phyloP scores from a whole-genome alignment of 2,888 invertebrate species.

The Acanthopleura granulata region DNA sequence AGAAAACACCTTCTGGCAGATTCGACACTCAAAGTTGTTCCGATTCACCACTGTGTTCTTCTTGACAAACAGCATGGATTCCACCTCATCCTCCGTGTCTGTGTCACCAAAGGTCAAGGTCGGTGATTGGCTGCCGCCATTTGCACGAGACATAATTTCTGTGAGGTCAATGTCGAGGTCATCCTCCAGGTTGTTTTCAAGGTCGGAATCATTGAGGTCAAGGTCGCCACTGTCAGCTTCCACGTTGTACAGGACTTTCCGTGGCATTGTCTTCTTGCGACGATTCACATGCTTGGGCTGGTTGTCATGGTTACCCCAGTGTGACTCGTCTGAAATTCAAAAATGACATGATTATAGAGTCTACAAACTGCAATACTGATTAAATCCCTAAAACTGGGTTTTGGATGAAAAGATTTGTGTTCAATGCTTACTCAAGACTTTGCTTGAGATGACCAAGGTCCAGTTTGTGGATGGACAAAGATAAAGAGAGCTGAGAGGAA shows the following conservation, averaged over 20 bases:
- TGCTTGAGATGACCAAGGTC: too few relatives aligned
- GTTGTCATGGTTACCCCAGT: too few relatives aligned
- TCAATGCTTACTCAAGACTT: too few relatives aligned
- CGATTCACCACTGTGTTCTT: not conserved
- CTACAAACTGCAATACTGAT: too few relatives aligned
- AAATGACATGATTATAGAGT: too few relatives aligned
- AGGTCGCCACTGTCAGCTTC: not conserved
- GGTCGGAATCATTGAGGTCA: not conserved
- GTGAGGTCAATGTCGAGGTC: not conserved
- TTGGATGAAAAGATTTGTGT: too few relatives aligned
- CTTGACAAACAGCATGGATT: not conserved
- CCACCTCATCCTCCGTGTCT: not conserved
- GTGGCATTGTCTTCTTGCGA: conserved; percentile 4
- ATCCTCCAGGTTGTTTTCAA: not conserved
- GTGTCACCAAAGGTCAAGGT: not conserved
- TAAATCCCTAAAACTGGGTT: too few relatives aligned
- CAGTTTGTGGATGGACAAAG: too few relatives aligned
- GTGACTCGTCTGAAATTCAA: too few relatives aligned
- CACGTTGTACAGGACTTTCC: not conserved
- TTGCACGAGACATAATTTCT: not conserved
- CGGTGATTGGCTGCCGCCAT: not conserved
- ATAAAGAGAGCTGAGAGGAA: too few relatives aligned
- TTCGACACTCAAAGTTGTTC: conserved; percentile 8
- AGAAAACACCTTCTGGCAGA: conserved; percentile 9
- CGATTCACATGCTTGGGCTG: not conserved